A percentile compares a stretch with the other conserved stretches of the same genome.
Evolutionary conservation across 2,888 invertebrate species (phyloP).

Genomic region (Drosophila stalkeri): DNA sequence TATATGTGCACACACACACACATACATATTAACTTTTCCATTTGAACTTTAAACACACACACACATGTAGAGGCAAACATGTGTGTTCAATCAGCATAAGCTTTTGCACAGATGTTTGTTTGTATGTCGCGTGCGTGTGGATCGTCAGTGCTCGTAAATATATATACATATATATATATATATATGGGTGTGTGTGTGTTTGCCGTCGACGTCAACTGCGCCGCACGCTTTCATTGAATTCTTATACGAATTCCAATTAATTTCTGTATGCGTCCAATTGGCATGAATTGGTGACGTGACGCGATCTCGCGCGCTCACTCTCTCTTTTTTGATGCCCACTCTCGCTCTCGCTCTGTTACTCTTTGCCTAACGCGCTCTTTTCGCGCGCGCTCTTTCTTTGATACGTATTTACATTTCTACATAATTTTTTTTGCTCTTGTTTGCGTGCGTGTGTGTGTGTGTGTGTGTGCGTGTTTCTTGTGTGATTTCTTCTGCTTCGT

Average conservation of each 20-base stretch:
- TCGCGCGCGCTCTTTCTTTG: constrained; percentile 17
- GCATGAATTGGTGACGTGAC: constrained; percentile 81
- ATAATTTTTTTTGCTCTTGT: constrained; percentile 1
- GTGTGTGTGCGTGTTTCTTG: constrained; percentile 19
- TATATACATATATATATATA: not conserved
- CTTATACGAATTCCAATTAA: constrained; percentile 80
- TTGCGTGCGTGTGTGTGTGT: not conserved
- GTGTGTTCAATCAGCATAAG: constrained; percentile 7
- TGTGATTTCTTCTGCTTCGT: constrained; percentile 28
- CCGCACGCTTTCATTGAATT: constrained; percentile 76
- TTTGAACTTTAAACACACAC: constrained; percentile 76
- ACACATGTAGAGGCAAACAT: not conserved
- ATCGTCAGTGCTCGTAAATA: not conserved
- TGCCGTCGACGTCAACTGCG: constrained; percentile 40
- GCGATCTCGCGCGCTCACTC: constrained; percentile 50
- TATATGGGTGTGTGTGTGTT: not conserved
- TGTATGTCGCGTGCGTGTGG: constrained; percentile 12
- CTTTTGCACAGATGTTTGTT: constrained; percentile 18
- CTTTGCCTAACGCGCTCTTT: too few species aligned
- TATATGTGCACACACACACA: constrained; percentile 42
- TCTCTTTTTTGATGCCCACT: constrained; percentile 12
- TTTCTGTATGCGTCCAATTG: constrained; percentile 76
- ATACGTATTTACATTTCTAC: constrained; percentile 16
- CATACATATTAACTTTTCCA: constrained; percentile 54
- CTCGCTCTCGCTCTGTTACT: not conserved